Base-by-base conservation (phyloP, 2,888 invertebrate species). In the Peribatodes rhomboidaria region DNA sequence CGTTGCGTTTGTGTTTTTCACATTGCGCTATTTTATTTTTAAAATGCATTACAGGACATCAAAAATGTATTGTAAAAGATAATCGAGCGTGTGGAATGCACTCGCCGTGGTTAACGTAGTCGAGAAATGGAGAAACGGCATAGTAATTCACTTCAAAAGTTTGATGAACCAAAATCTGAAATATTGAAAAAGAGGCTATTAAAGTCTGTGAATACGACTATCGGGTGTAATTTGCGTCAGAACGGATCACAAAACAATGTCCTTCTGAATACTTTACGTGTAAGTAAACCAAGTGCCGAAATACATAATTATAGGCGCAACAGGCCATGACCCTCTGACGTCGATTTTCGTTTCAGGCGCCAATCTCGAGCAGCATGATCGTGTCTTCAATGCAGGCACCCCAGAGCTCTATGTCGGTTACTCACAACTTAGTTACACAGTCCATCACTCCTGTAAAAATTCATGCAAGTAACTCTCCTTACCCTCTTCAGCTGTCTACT, bases 111-210 rank as follows among this genome's bases (percentile, higher is more conserved):
- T 82, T 85, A 77, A 83, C 76, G 80, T 72, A 74, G 78, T 78
- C 81, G 86, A 89, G 92, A 90, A 87, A 93, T 93, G 93, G 93
- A 93, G 85, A 89, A 87, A 86, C 88, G 87, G 84, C 88, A 89
- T 74, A 87, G 84, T 90, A 92, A 90, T 88, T 81, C 86, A 91
- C 89, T 92, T 92, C 91, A 89, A 92, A 93, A 93, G 88, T 93
- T 92, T 90, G 91, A 91, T 74, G 92, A 88, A 72, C 85, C 90
- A 67, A 92, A 90, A 86, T 86, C 89, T 66, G 93, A 92, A 86
- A 92, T 93, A 81, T 88, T 93, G 81, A 92, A 92, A 90, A 93
- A 92, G 85, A 89, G 92, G 87, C 86, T 93, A 81, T 82, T 93
- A 76, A 92, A 92, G 83, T 86, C 91, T 44, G 79, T 80, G 61